Evolutionary conservation across 2,888 invertebrate species (phyloP), one percentile per base, ranked within the genome.

Genomic region (Dascillus cervinus): DNA sequence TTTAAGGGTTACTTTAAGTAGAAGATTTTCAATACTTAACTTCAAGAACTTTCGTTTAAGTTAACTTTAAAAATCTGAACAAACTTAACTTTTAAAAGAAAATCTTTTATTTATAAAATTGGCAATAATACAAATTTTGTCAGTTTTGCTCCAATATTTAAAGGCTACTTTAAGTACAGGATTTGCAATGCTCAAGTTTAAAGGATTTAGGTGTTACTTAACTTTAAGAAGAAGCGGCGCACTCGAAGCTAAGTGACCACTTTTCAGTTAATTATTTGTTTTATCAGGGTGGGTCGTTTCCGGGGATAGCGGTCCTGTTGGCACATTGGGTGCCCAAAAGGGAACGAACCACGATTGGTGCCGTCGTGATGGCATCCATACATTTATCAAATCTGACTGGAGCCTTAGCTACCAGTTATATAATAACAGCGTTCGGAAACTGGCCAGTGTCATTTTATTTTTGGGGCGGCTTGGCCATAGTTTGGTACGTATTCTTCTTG

Each of bases 241-340:
- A n/a, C n/a, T n/a, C n/a, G n/a, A n/a, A n/a, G n/a, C n/a, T n/a
- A n/a, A n/a, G n/a, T n/a, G n/a, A n/a, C n/a, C n/a, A n/a, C n/a
- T n/a, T n/a, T n/a, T n/a, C n/a, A n/a, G n/a, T n/a, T n/a, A 19
- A 9, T 1, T n/a, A n/a, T n/a, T n/a, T n/a, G 21, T 31, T 15
- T 15, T 26, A 35, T 25, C 23, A 48, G 42, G 45, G 41, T 3
- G 26, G 32, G n/a, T 17, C 42, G 3, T 41, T 43, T 25, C 46
- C 46, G 2, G 31, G 32, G 11, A 19, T 36, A 9, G 36, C 39
- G 8, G 38, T 38, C 4, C 22, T 47, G 10, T 29, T 49, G 23
- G 36, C 40, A 4, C 32, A 37, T 10, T 49, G 49, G 49, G 43
- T 46, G 11, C 49, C 49, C 1, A 33, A 37, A 9, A 11, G 29